Evolutionary conservation across 2,888 invertebrate genomes (phyloP).

Genomic region (Melieria crassipennis): DNA sequence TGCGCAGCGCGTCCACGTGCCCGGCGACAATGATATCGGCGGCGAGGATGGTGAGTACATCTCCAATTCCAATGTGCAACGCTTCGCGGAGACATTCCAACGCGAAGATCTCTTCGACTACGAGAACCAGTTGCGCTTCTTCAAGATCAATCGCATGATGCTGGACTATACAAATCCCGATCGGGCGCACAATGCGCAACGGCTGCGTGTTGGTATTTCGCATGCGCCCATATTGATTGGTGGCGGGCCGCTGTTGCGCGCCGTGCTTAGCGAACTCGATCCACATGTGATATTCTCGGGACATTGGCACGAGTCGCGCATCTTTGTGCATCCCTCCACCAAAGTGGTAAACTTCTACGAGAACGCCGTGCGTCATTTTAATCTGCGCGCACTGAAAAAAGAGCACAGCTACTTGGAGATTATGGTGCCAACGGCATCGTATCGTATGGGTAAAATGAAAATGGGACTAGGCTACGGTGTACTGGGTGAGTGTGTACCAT

Average conservation of each 20-base stretch:
- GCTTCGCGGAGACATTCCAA: conserved; percentile 80
- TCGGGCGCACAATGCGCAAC: conserved; percentile 61
- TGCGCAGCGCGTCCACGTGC: conserved; percentile 81
- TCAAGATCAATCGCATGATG: conserved; percentile 79
- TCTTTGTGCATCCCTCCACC: conserved; percentile 62
- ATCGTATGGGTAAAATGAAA: conserved; percentile 90
- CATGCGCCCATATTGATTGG: conserved; percentile 73
- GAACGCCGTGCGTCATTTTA: conserved; percentile 55
- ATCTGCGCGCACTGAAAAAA: conserved; percentile 56
- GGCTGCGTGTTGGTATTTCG: conserved; percentile 72
- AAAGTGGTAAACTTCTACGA: conserved; percentile 62
- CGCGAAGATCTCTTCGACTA: conserved; percentile 73
- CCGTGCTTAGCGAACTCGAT: conserved; percentile 71
- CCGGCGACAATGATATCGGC: conserved; percentile 98
- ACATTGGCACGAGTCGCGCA: conserved; percentile 70
- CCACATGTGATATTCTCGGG: conserved; percentile 79
- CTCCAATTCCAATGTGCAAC: conserved; percentile 73
- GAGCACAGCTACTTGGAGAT: conserved; percentile 75
- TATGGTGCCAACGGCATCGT: conserved; percentile 93
- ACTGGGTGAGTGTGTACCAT: conserved; percentile 70
- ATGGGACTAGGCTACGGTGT: conserved; percentile 89
- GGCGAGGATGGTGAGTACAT: conserved; percentile 84
- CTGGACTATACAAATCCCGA: conserved; percentile 71
- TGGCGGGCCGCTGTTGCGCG: conserved; percentile 65
- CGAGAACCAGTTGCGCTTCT: conserved; percentile 73